A percentile compares a stretch with the other conserved stretches of the same genome.
Evolutionary conservation across 2,888 invertebrate species (phyloP).

Genomic region (Ormyrus pomaceus): DNA sequence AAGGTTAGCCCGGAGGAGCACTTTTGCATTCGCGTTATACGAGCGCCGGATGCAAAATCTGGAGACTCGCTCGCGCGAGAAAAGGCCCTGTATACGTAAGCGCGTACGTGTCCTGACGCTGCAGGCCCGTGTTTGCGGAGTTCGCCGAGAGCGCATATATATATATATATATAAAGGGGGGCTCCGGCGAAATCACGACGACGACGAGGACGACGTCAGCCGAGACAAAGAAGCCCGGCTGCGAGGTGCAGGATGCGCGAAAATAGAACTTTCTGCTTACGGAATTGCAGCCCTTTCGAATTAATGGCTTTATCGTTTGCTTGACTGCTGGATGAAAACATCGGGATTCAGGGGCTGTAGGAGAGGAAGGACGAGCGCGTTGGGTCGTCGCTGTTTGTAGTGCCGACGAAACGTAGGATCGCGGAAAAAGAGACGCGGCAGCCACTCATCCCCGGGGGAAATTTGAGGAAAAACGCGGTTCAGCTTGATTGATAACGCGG

Average conservation of each 20-base stretch:
- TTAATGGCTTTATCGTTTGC: neutral
- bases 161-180: neutral
- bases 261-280: no score
- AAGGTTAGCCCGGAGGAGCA: neutral
- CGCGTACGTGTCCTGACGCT: no score
- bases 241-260: no score
- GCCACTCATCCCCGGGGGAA: conserved; percentile 6
- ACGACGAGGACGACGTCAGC: no score
- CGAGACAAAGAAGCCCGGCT: no score
- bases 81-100: no score
- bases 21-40: conserved; percentile 16
- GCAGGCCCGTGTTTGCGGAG: neutral
- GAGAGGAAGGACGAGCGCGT: neutral
- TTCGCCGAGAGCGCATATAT: neutral
- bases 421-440: neutral
- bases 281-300: no score
- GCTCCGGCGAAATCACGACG: neutral
- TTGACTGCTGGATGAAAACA: neutral
- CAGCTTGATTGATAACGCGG: conserved; percentile 24
- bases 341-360: neutral
- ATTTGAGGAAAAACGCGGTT: conserved; percentile 21
- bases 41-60: neutral
- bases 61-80: no score
- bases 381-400: no score
- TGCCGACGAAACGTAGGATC: no score